Conservation (phyloP, 1,140 invertebrate species). For the Brachionus calyciflorus region DNA sequence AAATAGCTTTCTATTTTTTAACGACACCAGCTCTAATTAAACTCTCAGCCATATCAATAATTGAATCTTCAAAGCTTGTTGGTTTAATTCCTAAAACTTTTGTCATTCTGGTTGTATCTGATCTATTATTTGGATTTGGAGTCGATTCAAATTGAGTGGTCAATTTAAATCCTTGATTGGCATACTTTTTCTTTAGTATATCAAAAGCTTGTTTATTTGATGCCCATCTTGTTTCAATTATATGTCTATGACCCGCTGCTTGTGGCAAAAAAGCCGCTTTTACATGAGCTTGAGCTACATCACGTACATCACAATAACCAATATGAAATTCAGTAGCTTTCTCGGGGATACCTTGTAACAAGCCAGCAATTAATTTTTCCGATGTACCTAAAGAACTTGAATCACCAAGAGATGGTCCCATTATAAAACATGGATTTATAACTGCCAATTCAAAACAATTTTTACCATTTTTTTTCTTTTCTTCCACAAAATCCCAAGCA, state of each 20-base stretch:
- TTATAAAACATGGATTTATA: conserved; percentile 64
- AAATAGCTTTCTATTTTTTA: too few relatives aligned
- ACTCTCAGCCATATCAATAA: conserved; percentile 63
- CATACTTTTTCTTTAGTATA: conserved; percentile 22
- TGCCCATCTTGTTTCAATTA: background rate
- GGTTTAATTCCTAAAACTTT: conserved; percentile 59
- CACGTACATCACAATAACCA: conserved; percentile 63
- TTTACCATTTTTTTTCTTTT: conserved; percentile 56
- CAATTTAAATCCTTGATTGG: conserved; percentile 4
- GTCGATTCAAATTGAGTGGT: background rate
- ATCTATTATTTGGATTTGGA: conserved; percentile 6
- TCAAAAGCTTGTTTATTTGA: background rate
- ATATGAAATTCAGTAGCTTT: background rate
- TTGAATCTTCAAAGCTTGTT: conserved; percentile 56
- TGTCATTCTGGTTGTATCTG: conserved; percentile 53
- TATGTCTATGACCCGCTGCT: conserved; percentile 57
- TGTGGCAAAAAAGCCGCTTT: conserved; percentile 61
- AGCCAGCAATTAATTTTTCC: conserved; percentile 45
- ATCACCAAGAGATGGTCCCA: conserved; percentile 61
- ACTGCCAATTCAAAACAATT: conserved; percentile 63
- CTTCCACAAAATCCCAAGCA: conserved; percentile 65
- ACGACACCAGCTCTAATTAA: conserved; percentile 62
- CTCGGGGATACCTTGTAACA: background rate
- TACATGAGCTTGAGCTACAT: conserved; percentile 65
- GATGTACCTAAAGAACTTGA: conserved; percentile 54